phyloP scores from a whole-genome alignment of 2,113 vertebrate species.

The Pterocles gutturalis region DNA sequence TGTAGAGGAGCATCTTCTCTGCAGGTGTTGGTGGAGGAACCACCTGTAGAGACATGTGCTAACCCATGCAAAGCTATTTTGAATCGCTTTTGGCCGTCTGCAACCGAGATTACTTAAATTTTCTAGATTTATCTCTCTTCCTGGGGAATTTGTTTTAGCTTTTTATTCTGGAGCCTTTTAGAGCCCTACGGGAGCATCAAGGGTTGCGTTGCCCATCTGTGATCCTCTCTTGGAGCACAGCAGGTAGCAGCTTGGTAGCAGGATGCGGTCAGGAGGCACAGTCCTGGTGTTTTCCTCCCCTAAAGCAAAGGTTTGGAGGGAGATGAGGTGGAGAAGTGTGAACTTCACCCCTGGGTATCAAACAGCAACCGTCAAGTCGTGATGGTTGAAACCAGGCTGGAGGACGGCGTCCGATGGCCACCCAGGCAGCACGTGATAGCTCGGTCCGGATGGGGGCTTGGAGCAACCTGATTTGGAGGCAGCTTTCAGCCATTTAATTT shows the following conservation, averaged over 20 bases:
- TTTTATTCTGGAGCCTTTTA: neutral
- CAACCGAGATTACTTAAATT: accelerated
- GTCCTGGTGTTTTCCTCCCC: neutral
- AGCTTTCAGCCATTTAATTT: neutral
- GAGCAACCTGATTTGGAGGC: accelerated
- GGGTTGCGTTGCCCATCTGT: accelerated
- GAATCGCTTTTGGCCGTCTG: neutral
- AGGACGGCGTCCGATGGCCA: neutral
- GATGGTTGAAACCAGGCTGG: neutral
- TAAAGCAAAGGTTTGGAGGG: neutral
- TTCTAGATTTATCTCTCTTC: neutral
- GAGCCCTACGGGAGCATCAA: neutral
- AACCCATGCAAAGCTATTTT: accelerated
- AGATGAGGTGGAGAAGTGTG: neutral
- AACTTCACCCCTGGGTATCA: neutral
- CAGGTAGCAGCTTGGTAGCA: too few species aligned
- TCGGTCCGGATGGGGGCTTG: accelerated
- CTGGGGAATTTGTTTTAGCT: neutral
- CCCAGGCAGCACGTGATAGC: neutral
- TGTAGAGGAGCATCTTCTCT: accelerated
- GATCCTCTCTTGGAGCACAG: neutral
- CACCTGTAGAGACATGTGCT: neutral
- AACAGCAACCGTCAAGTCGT: accelerated
- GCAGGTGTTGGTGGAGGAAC: neutral
- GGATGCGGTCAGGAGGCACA: accelerated